Conservation (phyloP, 1,140 invertebrate genomes). For the Cotesia vestalis region DNA sequence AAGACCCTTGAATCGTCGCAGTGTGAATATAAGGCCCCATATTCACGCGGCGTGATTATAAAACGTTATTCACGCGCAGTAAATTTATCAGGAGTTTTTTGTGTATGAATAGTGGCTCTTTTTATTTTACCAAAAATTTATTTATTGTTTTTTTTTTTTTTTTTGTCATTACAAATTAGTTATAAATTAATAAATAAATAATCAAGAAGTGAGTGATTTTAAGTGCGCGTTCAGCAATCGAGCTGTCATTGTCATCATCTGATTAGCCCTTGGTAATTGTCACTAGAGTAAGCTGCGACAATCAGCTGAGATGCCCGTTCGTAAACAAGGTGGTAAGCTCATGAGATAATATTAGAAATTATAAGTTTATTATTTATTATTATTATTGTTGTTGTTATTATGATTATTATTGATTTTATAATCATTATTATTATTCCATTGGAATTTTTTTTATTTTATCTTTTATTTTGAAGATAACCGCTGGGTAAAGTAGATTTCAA, state of each 20-base stretch:
- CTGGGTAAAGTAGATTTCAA: not conserved
- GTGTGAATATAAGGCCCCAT: too few species aligned
- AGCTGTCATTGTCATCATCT: not conserved
- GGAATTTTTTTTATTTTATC: too few species aligned
- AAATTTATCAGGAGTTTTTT: too few species aligned
- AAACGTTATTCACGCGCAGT: too few species aligned
- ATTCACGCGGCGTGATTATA: too few species aligned
- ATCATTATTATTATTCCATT: not conserved
- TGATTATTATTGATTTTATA: not conserved
- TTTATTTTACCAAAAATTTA: too few species aligned
- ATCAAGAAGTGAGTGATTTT: not conserved
- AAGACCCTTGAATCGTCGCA: too few species aligned
- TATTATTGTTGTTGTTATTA: not conserved
- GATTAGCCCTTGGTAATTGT: slow-evolving; percentile 31
- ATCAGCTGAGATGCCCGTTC: slow-evolving; percentile 59
- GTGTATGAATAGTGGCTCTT: too few species aligned
- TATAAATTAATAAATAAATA: not conserved
- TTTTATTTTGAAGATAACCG: too few species aligned
- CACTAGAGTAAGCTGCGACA: slow-evolving; percentile 12
- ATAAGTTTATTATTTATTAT: slow-evolving; percentile 16
- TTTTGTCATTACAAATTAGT: not conserved
- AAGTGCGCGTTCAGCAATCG: not conserved
- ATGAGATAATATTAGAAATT: slow-evolving; percentile 36
- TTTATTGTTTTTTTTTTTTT: too few species aligned
- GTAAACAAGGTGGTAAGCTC: slow-evolving; percentile 66